Conservation (phyloP, 2,113 vertebrate genomes). For the Strix uralensis region DNA sequence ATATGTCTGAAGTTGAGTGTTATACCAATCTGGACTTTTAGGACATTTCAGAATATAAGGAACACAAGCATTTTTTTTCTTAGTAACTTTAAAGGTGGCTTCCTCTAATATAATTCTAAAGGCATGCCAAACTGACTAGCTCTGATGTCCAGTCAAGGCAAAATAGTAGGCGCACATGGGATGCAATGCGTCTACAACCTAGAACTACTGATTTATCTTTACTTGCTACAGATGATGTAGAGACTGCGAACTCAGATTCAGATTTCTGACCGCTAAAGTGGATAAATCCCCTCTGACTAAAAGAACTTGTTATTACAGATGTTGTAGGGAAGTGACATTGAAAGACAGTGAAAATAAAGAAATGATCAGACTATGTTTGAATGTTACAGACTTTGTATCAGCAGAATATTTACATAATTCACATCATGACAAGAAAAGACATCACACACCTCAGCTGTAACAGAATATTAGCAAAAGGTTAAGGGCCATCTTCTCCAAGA, state of each 20-base stretch:
- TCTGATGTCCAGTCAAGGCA: background rate
- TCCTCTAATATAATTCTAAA: background rate
- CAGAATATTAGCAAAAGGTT: background rate
- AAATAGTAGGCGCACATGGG: background rate
- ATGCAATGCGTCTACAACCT: background rate
- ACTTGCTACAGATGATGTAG: background rate
- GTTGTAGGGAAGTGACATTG: background rate
- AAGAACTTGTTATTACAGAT: background rate
- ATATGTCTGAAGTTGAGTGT: background rate
- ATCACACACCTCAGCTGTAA: background rate
- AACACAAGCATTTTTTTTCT: background rate
- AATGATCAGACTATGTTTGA: fast-evolving
- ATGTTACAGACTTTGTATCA: background rate
- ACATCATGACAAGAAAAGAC: background rate
- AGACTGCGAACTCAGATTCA: background rate
- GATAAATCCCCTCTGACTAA: background rate
- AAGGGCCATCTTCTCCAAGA: background rate
- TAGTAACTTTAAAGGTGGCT: background rate
- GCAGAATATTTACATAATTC: background rate
- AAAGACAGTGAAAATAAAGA: background rate
- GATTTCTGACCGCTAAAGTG: background rate
- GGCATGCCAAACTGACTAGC: background rate
- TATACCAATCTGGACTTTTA: background rate
- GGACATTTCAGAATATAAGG: background rate
- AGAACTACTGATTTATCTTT: background rate